phyloP scores from a whole-genome alignment of 2,888 invertebrate species.

The Dynastes tityus region DNA sequence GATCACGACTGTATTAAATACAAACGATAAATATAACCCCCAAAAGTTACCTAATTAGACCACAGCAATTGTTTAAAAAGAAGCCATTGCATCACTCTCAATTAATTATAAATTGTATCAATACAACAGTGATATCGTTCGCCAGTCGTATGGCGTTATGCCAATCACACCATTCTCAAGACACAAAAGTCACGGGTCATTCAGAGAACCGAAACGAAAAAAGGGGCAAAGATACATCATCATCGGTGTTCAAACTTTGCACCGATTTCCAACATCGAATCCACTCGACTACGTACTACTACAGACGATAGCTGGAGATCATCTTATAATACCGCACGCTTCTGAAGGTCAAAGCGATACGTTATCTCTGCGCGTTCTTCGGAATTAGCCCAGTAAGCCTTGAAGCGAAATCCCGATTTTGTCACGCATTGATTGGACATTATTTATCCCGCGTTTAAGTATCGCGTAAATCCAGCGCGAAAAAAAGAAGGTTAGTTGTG shows the following conservation, averaged over 20 bases:
- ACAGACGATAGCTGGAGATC: not conserved
- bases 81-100: not conserved
- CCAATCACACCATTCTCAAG: slow-evolving; percentile 4
- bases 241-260: not conserved
- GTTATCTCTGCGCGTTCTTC: not conserved
- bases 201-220: slow-evolving; percentile 8
- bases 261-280: slow-evolving; percentile 1
- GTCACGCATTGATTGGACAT: no score
- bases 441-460: no score
- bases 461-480: no score
- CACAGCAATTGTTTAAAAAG: not conserved
- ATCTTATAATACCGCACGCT: not conserved
- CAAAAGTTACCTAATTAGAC: no score
- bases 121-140: not conserved
- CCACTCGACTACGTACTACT: not conserved
- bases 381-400: not conserved
- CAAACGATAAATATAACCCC: no score
- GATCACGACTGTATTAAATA: no score
- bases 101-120: not conserved
- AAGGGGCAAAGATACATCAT: not conserved
- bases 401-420: no score
- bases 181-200: not conserved
- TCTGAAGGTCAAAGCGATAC: not conserved
- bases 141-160: not conserved
- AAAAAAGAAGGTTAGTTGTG: no score